Evolutionary conservation across 2,797 vertebrate genomes (phyloP).

Genomic region (Perodicticus potto): DNA sequence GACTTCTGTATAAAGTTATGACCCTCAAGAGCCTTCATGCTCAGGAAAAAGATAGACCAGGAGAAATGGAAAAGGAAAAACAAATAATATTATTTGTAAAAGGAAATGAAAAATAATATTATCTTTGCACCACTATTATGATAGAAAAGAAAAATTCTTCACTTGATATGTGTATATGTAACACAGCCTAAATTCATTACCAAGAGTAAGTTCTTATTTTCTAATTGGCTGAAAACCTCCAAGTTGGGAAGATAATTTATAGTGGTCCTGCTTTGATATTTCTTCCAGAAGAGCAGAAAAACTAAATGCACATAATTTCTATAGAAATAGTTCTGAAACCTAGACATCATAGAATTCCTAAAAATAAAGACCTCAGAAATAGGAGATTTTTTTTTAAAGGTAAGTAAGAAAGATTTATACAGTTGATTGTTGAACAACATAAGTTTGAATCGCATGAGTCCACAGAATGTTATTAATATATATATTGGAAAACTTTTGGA

Average conservation of each 20-base stretch:
- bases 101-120: background rate
- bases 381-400: background rate
- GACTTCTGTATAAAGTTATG: background rate
- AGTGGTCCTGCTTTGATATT: background rate
- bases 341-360: background rate
- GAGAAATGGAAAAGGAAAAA: background rate
- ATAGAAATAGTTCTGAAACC: background rate
- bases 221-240: background rate
- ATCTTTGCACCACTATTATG: background rate
- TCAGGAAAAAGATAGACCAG: background rate
- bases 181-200: background rate
- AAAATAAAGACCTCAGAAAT: background rate
- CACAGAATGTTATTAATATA: background rate
- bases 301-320: background rate
- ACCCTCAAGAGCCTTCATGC: background rate
- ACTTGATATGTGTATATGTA: background rate
- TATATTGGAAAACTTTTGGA: background rate
- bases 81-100: background rate
- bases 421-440: background rate
- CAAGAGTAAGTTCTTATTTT: slow-evolving; percentile 24
- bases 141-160: background rate
- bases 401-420: background rate
- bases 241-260: background rate
- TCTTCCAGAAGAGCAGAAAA: background rate
- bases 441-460: background rate